Conservation (phyloP, 2,888 invertebrate genomes). For the Creontiades dilutus region DNA sequence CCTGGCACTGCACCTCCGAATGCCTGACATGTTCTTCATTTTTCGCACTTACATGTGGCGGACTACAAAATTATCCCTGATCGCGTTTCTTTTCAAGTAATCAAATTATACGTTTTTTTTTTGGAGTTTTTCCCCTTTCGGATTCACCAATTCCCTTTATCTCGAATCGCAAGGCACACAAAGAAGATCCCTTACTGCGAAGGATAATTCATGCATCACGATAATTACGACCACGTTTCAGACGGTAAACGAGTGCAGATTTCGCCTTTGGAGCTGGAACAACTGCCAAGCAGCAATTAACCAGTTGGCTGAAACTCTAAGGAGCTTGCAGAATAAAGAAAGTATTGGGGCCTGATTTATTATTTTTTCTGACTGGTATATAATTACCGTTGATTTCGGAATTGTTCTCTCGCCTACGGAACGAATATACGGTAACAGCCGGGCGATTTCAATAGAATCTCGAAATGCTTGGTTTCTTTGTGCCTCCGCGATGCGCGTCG, state of each 20-base stretch:
- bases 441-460: too few species aligned
- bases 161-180: background rate
- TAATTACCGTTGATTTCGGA: background rate
- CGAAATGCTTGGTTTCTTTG: too few species aligned
- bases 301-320: conserved; percentile 1
- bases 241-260: conserved; percentile 36
- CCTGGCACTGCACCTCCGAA: background rate
- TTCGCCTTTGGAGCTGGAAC: background rate
- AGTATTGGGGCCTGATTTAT: background rate
- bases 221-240: conserved; percentile 18
- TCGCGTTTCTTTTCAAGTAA: conserved; percentile 40
- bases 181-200: background rate
- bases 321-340: background rate
- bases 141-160: background rate
- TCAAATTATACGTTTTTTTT: conserved; percentile 34
- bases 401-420: too few species aligned
- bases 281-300: conserved; percentile 13
- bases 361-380: background rate
- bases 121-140: background rate
- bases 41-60: conserved; percentile 19
- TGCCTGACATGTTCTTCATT: background rate
- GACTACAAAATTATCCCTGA: background rate
- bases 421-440: too few species aligned
- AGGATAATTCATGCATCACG: background rate
- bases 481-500: too few species aligned